Percentiles rank a stretch among this genome's conserved stretches.
Conservation (phyloP, 2,888 invertebrate genomes). For the Sinelater perroti region DNA sequence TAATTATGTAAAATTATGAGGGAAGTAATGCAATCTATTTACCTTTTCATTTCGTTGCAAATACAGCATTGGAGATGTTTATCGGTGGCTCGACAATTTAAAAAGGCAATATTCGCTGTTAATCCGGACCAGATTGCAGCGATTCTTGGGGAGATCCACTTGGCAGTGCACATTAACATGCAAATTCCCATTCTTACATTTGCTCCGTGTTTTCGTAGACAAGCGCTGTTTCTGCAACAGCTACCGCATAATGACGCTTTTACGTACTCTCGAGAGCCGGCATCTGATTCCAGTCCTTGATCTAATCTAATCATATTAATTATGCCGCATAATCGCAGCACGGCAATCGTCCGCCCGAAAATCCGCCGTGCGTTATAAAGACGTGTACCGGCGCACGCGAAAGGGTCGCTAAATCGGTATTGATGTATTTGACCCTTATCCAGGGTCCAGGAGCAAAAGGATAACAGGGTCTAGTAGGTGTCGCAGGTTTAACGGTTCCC, state of each 20-base stretch:
- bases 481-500: constrained; percentile 36
- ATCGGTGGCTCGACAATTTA: neutral
- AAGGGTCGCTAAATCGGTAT: constrained; percentile 17
- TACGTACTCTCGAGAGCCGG: constrained; percentile 42
- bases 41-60: too few species aligned
- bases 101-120: constrained; percentile 25
- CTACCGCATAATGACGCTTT: constrained; percentile 52
- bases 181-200: constrained; percentile 61
- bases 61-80: too few species aligned
- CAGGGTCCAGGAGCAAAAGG: constrained; percentile 39
- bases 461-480: constrained; percentile 39
- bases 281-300: constrained; percentile 23
- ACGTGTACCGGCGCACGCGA: neutral
- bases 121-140: constrained; percentile 52
- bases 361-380: constrained; percentile 4
- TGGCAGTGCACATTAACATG: constrained; percentile 59
- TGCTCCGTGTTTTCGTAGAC: constrained; percentile 58
- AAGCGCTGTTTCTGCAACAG: constrained; percentile 53
- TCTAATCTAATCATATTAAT: constrained; percentile 29
- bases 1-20: too few species aligned
- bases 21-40: too few species aligned
- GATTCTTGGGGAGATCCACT: constrained; percentile 53
- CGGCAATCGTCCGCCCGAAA: too few species aligned
- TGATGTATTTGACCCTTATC: constrained; percentile 42
- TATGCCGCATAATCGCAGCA: neutral